Evolutionary conservation across 2,888 invertebrate genomes (phyloP), one percentile per base, ranked within the genome.

Genomic region (Nymphalis polychloros): DNA sequence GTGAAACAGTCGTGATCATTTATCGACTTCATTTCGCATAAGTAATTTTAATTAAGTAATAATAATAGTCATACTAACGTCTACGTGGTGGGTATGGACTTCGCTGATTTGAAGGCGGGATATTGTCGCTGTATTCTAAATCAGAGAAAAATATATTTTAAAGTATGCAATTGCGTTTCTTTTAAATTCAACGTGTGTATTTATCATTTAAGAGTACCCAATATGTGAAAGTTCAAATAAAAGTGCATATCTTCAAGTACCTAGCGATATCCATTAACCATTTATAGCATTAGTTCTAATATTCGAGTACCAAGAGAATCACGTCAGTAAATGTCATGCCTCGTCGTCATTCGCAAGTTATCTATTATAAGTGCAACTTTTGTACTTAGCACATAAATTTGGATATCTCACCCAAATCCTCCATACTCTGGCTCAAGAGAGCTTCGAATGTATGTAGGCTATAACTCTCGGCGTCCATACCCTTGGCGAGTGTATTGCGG

Each of bases 391-490:
- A 57, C 47, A 60, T 48, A 60, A 48, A n/a, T 47, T 60, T 60
- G 48, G 48, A 48, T 59, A 60, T 60, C 88, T 86, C 85, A 97
- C 97, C 98, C 90, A 98, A 94, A 92, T 98, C 98, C 89, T 98
- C 98, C 97, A 98, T 97, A 91, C 97, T 98, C 90, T 98, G 98
- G 64, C 97, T 97, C 72, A 98, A 93, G 71, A 98, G 93, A 68
- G 98, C 97, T 90, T 98, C 98, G 82, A 98, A 98, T 1, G 98
- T 98, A 84, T 98, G 98, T 76, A 98, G 93, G 85, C 97, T 97
- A 89, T 97, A 98, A 85, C 97, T 97, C 89, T 98, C 98, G 8
- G 98, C 98, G 81, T 98, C 98, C 97, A 98, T 97, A 75, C 98
- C 98, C 87, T 98, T 97, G 74, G 98, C 98, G 73, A 98, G 92